phyloP scores from a whole-genome alignment of 2,797 vertebrate species.

The Euphonia xanthogaster region DNA sequence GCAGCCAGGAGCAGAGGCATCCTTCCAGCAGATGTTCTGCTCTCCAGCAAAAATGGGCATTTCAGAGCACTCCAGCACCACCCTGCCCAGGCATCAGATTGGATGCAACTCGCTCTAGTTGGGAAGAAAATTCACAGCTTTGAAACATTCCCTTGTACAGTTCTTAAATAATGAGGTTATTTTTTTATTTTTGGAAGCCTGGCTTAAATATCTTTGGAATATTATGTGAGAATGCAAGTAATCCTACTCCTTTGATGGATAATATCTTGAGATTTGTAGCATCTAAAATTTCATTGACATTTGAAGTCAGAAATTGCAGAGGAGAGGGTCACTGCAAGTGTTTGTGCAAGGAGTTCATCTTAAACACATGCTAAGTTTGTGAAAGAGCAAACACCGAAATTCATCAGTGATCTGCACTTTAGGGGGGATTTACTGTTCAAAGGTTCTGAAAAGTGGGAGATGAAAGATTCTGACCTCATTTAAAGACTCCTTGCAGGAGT shows the following conservation, averaged over 20 bases:
- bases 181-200: constrained; percentile 6
- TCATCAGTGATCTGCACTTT: background rate
- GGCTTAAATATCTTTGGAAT: background rate
- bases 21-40: constrained; percentile 31
- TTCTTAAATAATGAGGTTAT: background rate
- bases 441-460: constrained; percentile 6
- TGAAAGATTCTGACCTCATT: constrained; percentile 29
- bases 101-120: background rate
- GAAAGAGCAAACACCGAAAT: background rate
- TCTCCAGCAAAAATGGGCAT: background rate
- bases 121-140: background rate
- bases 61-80: background rate
- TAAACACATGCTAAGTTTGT: background rate
- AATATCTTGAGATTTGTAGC: background rate
- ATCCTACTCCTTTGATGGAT: constrained; percentile 4
- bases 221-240: background rate
- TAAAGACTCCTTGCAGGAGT: background rate
- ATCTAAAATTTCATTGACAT: constrained; percentile 22
- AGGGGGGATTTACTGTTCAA: constrained; percentile 3
- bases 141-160: background rate
- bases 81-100: background rate
- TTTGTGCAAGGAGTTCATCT: background rate
- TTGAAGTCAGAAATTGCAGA: background rate
- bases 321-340: background rate
- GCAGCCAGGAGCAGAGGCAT: background rate